Conservation (phyloP, 2,797 vertebrate species). For the Eremophila alpestris region DNA sequence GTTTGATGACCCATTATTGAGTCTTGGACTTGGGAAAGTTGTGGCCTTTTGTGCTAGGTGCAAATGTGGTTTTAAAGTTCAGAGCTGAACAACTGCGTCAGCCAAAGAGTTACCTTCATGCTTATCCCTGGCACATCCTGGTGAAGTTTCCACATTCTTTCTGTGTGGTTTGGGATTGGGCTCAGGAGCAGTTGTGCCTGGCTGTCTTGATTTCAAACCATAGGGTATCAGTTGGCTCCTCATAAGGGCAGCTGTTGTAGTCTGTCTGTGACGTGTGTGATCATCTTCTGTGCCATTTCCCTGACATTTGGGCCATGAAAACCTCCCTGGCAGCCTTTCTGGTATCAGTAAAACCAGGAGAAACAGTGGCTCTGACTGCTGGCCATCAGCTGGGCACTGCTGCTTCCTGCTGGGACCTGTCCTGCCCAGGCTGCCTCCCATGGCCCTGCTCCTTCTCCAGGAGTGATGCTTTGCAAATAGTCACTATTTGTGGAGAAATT, state of each 20-base stretch:
- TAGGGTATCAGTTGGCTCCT: constrained; percentile 32
- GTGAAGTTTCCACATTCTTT: background rate
- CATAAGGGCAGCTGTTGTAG: constrained; percentile 47
- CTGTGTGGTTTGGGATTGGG: background rate
- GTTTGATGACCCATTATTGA: background rate
- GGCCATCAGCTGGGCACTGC: background rate
- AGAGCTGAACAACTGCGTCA: background rate
- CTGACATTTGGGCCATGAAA: constrained; percentile 21
- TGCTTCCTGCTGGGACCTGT: background rate
- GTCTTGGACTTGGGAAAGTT: background rate
- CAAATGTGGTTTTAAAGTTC: background rate
- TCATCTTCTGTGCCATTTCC: constrained; percentile 10
- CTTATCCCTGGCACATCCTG: background rate
- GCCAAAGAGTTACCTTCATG: background rate
- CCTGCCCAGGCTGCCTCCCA: background rate
- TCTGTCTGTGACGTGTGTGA: constrained; percentile 2
- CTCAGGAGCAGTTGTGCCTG: background rate
- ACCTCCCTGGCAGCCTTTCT: constrained; percentile 4
- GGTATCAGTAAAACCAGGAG: background rate
- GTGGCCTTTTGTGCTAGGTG: background rate
- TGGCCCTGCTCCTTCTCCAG: background rate
- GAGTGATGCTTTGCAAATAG: background rate
- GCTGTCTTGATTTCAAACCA: constrained; percentile 10
- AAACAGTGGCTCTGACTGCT: background rate
- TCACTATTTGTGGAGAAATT: background rate